phyloP scores from a whole-genome alignment of 2,888 invertebrate genomes.

The Philopedon plagiatum region DNA sequence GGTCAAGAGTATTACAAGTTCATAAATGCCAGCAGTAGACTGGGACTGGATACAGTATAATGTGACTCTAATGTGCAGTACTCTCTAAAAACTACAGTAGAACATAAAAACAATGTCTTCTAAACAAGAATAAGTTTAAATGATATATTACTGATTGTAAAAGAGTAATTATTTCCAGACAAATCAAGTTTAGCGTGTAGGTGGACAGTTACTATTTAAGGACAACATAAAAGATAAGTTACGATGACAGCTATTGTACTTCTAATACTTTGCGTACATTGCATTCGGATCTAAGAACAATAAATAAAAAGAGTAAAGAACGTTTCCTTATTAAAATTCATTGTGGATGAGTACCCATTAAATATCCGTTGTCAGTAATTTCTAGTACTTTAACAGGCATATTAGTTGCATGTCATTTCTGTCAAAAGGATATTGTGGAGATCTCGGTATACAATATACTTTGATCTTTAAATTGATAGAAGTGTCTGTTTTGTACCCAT shows the following conservation, averaged over 20 bases:
- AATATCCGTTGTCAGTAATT: slow-evolving; percentile 23
- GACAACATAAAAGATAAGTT: slow-evolving; percentile 32
- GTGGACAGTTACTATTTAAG: slow-evolving; percentile 20
- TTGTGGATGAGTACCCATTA: slow-evolving; percentile 10
- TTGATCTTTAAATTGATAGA: slow-evolving; percentile 30
- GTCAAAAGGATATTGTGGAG: slow-evolving; percentile 24
- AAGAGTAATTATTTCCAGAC: slow-evolving; percentile 6
- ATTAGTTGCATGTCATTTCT: slow-evolving; percentile 36
- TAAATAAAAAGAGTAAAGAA: slow-evolving; percentile 9
- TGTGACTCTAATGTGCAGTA: too few relatives aligned
- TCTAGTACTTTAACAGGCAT: slow-evolving; percentile 12
- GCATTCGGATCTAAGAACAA: slow-evolving; percentile 12
- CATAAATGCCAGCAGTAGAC: too few relatives aligned
- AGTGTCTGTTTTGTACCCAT: slow-evolving; percentile 26
- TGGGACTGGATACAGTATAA: too few relatives aligned
- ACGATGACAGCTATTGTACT: slow-evolving; percentile 35
- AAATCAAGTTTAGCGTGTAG: slow-evolving; percentile 14
- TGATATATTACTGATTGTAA: slow-evolving; percentile 21
- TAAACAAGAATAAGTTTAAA: slow-evolving; percentile 6
- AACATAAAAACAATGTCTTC: slow-evolving; percentile 6
- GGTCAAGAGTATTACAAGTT: too few relatives aligned
- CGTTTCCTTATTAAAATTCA: slow-evolving; percentile 22
- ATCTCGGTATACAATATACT: slow-evolving; percentile 17
- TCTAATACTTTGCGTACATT: slow-evolving; percentile 31
- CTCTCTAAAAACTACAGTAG: not conserved